Evolutionary conservation across 2,113 vertebrate species (phyloP).

Genomic region (Piaya cayana): DNA sequence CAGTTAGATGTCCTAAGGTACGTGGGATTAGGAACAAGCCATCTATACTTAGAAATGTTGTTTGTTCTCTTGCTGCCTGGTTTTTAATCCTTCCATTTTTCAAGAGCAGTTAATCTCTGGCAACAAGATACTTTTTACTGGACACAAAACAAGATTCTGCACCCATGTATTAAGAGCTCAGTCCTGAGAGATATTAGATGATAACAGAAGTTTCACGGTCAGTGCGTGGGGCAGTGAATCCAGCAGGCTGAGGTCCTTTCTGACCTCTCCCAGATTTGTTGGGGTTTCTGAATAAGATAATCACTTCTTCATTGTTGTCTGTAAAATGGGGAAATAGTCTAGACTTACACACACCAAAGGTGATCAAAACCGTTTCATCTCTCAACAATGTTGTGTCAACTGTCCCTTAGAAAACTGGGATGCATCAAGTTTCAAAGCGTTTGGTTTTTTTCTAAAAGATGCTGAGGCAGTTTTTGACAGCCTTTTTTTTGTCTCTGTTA

Average conservation of each 20-base stretch:
- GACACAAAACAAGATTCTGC: neutral
- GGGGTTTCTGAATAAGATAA: neutral
- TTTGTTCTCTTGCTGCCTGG: neutral
- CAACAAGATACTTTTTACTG: neutral
- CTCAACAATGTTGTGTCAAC: accelerated
- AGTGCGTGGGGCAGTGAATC: accelerated
- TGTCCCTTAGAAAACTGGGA: neutral
- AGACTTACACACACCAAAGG: neutral
- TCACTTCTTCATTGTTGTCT: neutral
- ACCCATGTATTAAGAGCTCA: neutral
- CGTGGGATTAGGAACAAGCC: neutral
- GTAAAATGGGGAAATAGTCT: neutral
- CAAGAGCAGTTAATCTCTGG: neutral
- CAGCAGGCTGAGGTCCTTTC: neutral
- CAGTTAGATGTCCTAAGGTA: neutral
- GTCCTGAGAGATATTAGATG: neutral
- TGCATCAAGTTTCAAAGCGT: neutral
- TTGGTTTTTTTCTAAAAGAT: neutral
- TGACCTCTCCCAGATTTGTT: neutral
- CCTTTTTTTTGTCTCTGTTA: neutral
- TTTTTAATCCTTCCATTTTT: neutral
- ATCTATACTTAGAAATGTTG: neutral
- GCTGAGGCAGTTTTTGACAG: neutral
- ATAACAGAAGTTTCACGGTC: neutral
- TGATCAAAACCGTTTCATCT: neutral